Evolutionary conservation across 2,888 invertebrate species (phyloP).

Genomic region (Lasioglossum oenotherae): DNA sequence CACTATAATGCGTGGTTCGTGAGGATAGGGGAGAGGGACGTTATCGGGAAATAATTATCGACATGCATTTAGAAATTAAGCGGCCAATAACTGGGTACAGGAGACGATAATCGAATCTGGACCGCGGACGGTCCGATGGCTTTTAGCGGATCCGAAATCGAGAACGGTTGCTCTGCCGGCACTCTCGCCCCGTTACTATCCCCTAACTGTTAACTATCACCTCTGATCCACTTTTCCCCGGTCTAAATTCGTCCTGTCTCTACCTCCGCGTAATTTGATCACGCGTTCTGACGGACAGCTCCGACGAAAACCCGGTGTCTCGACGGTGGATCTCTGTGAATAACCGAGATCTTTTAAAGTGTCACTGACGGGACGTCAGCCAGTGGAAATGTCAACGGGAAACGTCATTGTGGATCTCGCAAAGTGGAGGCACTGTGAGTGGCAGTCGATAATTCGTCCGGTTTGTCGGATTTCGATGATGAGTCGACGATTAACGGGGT

Average conservation of each 20-base stretch:
- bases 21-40: neutral
- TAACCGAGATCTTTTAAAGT: neutral
- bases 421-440: neutral
- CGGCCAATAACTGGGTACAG: slow-evolving; percentile 36
- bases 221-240: neutral
- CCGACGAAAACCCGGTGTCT: neutral
- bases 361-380: neutral
- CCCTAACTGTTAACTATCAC: neutral
- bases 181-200: neutral
- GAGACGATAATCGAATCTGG: slow-evolving; percentile 36
- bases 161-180: neutral
- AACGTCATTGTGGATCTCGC: neutral
- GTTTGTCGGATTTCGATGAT: neutral
- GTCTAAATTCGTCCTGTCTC: neutral
- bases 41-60: slow-evolving; percentile 60
- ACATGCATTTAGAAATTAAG: slow-evolving; percentile 46
- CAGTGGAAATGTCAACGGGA: neutral
- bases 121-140: slow-evolving; percentile 19
- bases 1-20: neutral
- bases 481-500: no score
- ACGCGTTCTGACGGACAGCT: neutral
- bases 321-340: neutral
- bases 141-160: slow-evolving; percentile 11
- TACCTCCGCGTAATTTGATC: neutral
- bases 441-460: neutral